Evolutionary conservation across 2,113 vertebrate species (phyloP).

Genomic region (Ameiurus melas): DNA sequence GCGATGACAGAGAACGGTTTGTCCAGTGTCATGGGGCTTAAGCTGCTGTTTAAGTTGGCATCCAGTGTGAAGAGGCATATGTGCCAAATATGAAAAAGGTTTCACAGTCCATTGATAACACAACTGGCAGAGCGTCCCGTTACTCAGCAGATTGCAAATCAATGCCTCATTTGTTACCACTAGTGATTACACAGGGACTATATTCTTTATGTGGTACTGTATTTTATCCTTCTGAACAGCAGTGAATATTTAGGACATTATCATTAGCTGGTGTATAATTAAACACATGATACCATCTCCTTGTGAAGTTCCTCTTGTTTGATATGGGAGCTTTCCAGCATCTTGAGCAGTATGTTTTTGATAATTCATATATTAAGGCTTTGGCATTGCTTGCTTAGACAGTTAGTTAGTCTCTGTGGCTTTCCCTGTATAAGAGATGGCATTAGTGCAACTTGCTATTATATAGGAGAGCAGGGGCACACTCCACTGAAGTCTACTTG

Average conservation of each 20-base stretch:
- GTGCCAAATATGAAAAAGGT: slow-evolving; percentile 67
- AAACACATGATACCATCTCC: not conserved
- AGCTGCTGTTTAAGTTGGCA: slow-evolving; percentile 71
- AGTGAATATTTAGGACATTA: slow-evolving; percentile 25
- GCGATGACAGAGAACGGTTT: slow-evolving; percentile 74
- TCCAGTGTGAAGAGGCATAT: slow-evolving; percentile 46
- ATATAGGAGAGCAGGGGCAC: slow-evolving; percentile 73
- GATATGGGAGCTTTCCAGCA: slow-evolving; percentile 26
- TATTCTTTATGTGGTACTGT: slow-evolving; percentile 40
- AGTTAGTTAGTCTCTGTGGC: slow-evolving; percentile 68
- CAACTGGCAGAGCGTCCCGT: slow-evolving; percentile 77
- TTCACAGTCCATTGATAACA: slow-evolving; percentile 73
- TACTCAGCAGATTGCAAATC: slow-evolving; percentile 73
- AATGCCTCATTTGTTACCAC: slow-evolving; percentile 50
- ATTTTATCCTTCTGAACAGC: slow-evolving; percentile 24
- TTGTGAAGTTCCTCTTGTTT: slow-evolving; percentile 30
- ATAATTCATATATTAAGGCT: slow-evolving; percentile 48
- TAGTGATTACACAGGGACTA: slow-evolving; percentile 35
- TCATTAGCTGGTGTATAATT: slow-evolving; percentile 39
- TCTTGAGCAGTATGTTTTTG: not conserved
- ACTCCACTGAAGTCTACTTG: slow-evolving; percentile 72
- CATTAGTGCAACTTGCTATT: slow-evolving; percentile 71
- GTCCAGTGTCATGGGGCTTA: slow-evolving; percentile 69
- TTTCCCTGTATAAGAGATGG: slow-evolving; percentile 59
- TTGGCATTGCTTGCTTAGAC: slow-evolving; percentile 64